phyloP scores from a whole-genome alignment of 2,797 vertebrate species.

The Limnodromus scolopaceus region DNA sequence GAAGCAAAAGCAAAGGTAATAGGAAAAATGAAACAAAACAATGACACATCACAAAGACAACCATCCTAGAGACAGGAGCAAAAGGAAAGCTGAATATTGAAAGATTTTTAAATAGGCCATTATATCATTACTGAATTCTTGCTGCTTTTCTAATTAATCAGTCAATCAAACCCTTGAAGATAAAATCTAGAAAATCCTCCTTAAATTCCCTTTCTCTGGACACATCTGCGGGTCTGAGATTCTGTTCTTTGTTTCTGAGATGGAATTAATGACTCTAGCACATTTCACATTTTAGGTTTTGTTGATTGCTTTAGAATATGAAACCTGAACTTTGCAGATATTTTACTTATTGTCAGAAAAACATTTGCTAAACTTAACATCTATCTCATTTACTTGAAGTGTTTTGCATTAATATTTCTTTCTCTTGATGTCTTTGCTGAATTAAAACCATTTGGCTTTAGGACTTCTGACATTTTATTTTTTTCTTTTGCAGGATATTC shows the following conservation, averaged over 20 bases:
- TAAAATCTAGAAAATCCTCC: background rate
- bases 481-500: background rate
- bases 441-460: background rate
- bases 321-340: background rate
- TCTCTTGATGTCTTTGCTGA: background rate
- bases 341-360: background rate
- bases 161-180: background rate
- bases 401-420: background rate
- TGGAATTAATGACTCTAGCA: background rate
- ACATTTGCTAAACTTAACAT: background rate
- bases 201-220: background rate
- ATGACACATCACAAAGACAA: rapidly evolving
- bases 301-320: background rate
- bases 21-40: background rate
- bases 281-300: background rate
- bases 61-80: background rate
- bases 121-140: background rate
- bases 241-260: background rate
- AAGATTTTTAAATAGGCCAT: background rate
- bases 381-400: background rate
- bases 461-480: background rate
- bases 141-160: background rate
- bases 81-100: background rate
- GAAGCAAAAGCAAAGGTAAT: background rate
- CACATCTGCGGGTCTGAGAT: background rate